Base-by-base conservation (phyloP, 2,797 vertebrate species). In the Scomberomorus guttatus region DNA sequence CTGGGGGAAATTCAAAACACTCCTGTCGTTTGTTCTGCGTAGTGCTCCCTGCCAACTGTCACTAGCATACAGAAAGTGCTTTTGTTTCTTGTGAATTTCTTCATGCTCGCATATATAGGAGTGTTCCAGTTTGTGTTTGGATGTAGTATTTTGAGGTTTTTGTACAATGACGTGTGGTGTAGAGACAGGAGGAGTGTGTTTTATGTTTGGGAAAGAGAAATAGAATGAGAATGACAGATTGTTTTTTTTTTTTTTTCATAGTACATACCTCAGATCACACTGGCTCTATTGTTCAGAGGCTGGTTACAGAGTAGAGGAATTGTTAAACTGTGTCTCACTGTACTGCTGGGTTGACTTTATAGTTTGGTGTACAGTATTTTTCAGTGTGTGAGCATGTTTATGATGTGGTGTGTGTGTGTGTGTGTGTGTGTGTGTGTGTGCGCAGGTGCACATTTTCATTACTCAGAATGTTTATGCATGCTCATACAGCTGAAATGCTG, bases 391-490 rank as follows among this genome's bases (percentile, higher is more conserved):
- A 74, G 29, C 32, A 24, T 76, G 52, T 79, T 69, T 70, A 56
- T 78, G 67, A 64, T 24, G 44, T 29, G 57, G 24, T 51, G 46
- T 60, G 56, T 39, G 52, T 72, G 6, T 29, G 57, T 52, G 66
- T 39, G 22, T 34, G 56, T 67, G 42, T 52, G 32, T 34, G 42
- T 32, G 39, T 64, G 67, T 55, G 77, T 55, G 69, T 10, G 59
- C 32, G 75, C 85, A 81, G 84, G 83, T 89, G 85, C 75, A 76
- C 75, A 54, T 77, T 83, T 88, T 90, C 90, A 89, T 87, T 80
- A 82, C 83, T 72, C 71, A 7, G 22, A 68, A 73, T 60, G 72
- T 85, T 89, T 89, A 90, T 92, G 84, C 87, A 85, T 54, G 85
- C 85, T 92, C 86, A 88, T 89, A 92, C 88, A 51, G 66, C 75